Base-by-base conservation (phyloP, 2,888 invertebrate genomes). In the Protonemura montana region DNA sequence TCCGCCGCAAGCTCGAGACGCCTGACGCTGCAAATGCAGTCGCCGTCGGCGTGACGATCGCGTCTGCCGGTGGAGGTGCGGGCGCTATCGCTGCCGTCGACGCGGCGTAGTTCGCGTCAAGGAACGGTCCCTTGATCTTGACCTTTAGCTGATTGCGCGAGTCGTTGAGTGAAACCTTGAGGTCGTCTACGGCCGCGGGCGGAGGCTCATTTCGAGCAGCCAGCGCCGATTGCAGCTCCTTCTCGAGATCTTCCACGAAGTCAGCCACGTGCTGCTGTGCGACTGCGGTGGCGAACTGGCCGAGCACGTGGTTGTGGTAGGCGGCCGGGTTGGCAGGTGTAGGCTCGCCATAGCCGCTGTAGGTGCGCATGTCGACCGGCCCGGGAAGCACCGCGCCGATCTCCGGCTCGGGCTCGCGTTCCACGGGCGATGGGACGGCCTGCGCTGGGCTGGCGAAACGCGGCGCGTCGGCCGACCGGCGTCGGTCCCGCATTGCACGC, bases 351-450 rank as follows among this genome's bases (percentile, higher is more conserved):
- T n/a, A 26, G 0, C 93, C 92, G 89, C 94, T 96, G 90, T 97
- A 97, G 0, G 97, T 97, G 86, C 97, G 94, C 97, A 97, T 97
- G 90, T 97, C 97, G 0, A 97, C 97, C 0, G 97, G 97, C 0
- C 97, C 97, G 0, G 97, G 97, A 88, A 97, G 91, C 85, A 97
- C 89, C 1, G 92, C 91, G 21, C 90, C 89, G n/a, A 89, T 89
- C 83, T 88, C 88, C 42, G 89, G 87, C 86, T 87, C 88, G 21
- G 89, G 88, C 21, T 90, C 89, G 5, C 89, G 86, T 10, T 88
- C 87, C 28, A 89, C 89, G 59, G 88, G 87, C 10, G 87, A 86
- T 27, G 85, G 85, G n/a, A n/a, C n/a, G n/a, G n/a, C n/a, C n/a
- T n/a, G n/a, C 29, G 86, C 84, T 0, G 94, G 94, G 90, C 93